Evolutionary conservation across 2,888 invertebrate genomes (phyloP), one percentile per base, ranked within the genome.

Genomic region (Biston stratarius): DNA sequence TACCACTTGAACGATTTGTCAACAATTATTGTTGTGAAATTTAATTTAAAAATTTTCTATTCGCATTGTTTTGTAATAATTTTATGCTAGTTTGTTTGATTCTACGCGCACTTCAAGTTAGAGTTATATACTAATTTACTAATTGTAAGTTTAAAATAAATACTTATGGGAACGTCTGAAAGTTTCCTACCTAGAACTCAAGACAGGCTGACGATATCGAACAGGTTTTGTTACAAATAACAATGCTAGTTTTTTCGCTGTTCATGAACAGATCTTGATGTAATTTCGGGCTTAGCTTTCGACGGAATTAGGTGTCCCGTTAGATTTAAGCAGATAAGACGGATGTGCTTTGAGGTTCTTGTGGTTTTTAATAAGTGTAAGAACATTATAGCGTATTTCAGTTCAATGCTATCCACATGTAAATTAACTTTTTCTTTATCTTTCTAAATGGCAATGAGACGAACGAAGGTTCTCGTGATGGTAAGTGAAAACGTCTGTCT

Each of bases 1-100:
- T 71, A 74, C 69, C 69, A 75, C 77, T 74, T 64, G 73, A 75
- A 76, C 75, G 82, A 84, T 90, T 91, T 90, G 89, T 87, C 88
- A 89, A 89, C 85, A 83, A 83, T 84, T 87, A 85, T 83, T 70
- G 73, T 74, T 75, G 73, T 75, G 75, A 75, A 75, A 75, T 75
- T 73, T 64, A 72, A 72, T 74, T 73, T 69, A 62, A 67, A 69
- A 73, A 80, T 77, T 78, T 74, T 74, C 76, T 76, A 79, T 72
- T 70, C 48, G 64, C 74, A 77, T 71, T 69, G 77, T 77, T 80
- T 80, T 78, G 80, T 77, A 80, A 81, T 77, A 76, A 76, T 77
- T 76, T 64, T 60, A 36, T 8, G 33, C 74, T 53, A 53, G 70
- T 74, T 78, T 76, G 81, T 81, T 58, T 70, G 77, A 76, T 24